Base-by-base conservation (phyloP, 2,888 invertebrate species). In the Drosophila testacea region DNA sequence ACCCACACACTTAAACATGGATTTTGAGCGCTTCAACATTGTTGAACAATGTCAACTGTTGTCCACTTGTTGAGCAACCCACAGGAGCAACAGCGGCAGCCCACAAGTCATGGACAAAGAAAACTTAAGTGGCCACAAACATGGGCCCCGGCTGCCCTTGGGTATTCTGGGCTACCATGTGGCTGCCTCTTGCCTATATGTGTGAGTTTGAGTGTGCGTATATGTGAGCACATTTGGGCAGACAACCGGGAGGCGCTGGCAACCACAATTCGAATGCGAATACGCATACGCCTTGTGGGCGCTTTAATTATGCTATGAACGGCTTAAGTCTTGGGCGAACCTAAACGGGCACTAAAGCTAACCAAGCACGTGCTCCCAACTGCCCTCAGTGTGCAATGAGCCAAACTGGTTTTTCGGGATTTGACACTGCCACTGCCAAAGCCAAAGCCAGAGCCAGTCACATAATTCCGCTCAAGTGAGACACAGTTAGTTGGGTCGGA, bases 111-210 rank as follows among this genome's bases (percentile, higher is more conserved):
- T 55, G 77, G 66, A 85, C 86, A 83, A 83, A 85, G 83, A 79
- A 87, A 83, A 85, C 83, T 88, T 82, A 88, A 88, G 83, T 88
- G 88, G 85, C 85, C 88, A 71, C 87, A 77, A 79, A 57, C 62
- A 66, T 46, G 48, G 56, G 55, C 44, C 47, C 42, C 39, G 54
- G 42, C 28, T 41, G 47, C 57, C 50, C 48, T 32, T 30, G 60
- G 39, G 46, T 38, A 44, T 41, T 54, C 10, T 13, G 41, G 10
- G 13, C 41, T 32, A 39, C 13, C 22, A 16, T 69, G 55, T 54
- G 61, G 28, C 28, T 48, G 42, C 27, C 48, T 30, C 11, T 16
- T 38, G 47, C n/a, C 38, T 46, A 48, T 11, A n/a, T 59, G 10
- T 34, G 36, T 56, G 44, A 32, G 56, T 30, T 32, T 6, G 41